phyloP scores from a whole-genome alignment of 2,888 invertebrate genomes.

The Patella pellucida region DNA sequence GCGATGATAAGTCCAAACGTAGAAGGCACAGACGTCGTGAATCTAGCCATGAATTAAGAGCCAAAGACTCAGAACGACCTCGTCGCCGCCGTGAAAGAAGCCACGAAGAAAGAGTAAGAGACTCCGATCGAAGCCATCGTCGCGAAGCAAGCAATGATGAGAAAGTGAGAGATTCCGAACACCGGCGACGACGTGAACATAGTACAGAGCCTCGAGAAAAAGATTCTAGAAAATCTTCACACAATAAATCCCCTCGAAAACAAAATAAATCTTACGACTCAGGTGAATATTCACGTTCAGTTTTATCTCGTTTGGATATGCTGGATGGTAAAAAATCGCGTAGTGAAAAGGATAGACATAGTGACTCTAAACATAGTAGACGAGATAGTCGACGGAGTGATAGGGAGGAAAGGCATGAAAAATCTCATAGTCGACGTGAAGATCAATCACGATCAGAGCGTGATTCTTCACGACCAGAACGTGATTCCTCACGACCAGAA shows the following conservation, averaged over 20 bases:
- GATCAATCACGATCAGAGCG: constrained; percentile 27
- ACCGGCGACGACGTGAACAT: not conserved
- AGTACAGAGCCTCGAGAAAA: not conserved
- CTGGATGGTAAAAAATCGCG: constrained; percentile 54
- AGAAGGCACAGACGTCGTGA: constrained; percentile 17
- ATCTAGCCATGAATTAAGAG: constrained; percentile 14
- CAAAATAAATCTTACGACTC: not conserved
- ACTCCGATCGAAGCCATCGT: not conserved
- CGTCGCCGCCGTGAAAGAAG: constrained; percentile 5
- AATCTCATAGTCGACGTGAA: constrained; percentile 24
- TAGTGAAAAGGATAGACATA: constrained; percentile 70
- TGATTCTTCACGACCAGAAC: constrained; percentile 21
- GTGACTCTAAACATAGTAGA: constrained; percentile 47
- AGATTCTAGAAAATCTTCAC: not conserved
- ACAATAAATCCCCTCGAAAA: not conserved
- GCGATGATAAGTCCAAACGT: constrained; percentile 13
- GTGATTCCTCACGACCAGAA: constrained; percentile 20
- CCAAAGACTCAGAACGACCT: not conserved
- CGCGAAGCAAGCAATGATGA: not conserved
- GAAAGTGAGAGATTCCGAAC: not conserved
- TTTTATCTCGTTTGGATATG: constrained; percentile 13
- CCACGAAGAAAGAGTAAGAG: constrained; percentile 11
- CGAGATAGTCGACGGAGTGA: constrained; percentile 27
- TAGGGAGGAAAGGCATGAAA: constrained; percentile 32
- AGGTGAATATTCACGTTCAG: constrained; percentile 10